Conservation (phyloP, 1,140 invertebrate species). For the Anoplolepis gracilipes region DNA sequence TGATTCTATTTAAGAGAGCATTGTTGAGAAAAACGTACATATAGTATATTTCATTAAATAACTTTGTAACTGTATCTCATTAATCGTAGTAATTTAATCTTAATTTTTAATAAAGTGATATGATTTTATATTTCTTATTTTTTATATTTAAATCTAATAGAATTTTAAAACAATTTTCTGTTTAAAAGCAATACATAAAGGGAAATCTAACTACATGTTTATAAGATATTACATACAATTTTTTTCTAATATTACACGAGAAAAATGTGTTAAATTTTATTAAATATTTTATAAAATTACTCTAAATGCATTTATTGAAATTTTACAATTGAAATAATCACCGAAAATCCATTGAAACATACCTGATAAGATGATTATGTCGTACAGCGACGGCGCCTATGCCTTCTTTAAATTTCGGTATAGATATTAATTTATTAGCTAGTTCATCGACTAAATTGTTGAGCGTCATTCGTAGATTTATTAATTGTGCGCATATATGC, state of each 20-base stretch:
- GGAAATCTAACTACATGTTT: background rate
- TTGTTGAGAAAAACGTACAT: no score
- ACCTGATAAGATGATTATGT: constrained; percentile 72
- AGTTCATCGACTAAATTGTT: constrained; percentile 29
- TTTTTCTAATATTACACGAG: background rate
- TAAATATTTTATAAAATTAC: background rate
- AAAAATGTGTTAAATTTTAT: background rate
- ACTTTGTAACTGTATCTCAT: no score
- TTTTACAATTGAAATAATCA: background rate
- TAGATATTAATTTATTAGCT: background rate
- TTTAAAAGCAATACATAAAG: background rate
- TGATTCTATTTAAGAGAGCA: no score
- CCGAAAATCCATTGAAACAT: background rate
- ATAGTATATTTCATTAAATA: no score
- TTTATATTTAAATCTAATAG: background rate
- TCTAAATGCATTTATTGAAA: background rate
- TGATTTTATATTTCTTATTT: background rate
- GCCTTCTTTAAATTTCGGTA: constrained; percentile 12
- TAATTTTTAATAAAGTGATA: no score
- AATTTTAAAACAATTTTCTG: background rate
- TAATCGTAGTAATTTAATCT: no score
- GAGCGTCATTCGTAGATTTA: constrained; percentile 51
- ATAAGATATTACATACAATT: background rate
- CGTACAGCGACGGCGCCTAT: constrained; percentile 55
- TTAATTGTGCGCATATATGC: constrained; percentile 70